A percentile compares a stretch with the other conserved stretches of the same genome.
Conservation (phyloP, 2,797 vertebrate genomes). For the Galago senegalensis region DNA sequence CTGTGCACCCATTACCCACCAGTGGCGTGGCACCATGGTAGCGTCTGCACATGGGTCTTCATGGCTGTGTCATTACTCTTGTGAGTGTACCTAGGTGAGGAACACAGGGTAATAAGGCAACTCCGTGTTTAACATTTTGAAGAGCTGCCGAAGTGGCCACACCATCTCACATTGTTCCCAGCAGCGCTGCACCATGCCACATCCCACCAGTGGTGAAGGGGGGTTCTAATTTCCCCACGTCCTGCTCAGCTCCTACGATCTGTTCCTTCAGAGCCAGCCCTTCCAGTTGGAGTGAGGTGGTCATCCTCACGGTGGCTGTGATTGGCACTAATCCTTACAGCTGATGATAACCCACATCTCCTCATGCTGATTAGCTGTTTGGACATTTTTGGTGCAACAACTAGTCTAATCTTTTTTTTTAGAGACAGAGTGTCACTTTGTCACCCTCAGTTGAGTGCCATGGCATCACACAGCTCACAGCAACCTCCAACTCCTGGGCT, state of each 20-base stretch:
- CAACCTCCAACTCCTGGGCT: too few species aligned
- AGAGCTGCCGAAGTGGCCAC: fast-evolving
- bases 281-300: neutral
- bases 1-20: fast-evolving
- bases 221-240: neutral
- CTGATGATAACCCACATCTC: fast-evolving
- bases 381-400: neutral
- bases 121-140: too few species aligned
- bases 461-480: too few species aligned
- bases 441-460: too few species aligned
- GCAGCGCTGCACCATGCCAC: fast-evolving
- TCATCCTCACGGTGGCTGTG: fast-evolving
- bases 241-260: fast-evolving
- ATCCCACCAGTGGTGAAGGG: fast-evolving
- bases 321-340: fast-evolving
- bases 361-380: neutral
- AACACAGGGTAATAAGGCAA: fast-evolving
- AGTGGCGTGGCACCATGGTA: fast-evolving
- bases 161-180: fast-evolving
- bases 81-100: fast-evolving
- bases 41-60: fast-evolving
- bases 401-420: neutral
- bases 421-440: too few species aligned
- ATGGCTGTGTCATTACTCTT: neutral
- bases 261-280: neutral